Conservation (phyloP, 2,888 invertebrate species). For the Protonemura montana region DNA sequence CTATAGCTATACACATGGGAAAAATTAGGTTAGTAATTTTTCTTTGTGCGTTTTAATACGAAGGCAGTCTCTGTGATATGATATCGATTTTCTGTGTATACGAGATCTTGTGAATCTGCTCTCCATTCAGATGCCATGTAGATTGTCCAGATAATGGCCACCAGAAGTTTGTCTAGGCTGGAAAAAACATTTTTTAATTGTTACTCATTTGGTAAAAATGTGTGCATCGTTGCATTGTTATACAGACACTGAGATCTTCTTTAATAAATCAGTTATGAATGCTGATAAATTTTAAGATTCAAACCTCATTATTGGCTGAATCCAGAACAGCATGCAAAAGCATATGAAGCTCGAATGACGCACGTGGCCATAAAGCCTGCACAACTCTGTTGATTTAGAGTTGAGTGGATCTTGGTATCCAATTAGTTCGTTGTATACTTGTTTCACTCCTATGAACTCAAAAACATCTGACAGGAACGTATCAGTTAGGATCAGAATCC, state of each 20-base stretch:
- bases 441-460: slow-evolving; percentile 69
- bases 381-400: slow-evolving; percentile 64
- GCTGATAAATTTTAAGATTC: slow-evolving; percentile 39
- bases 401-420: slow-evolving; percentile 62
- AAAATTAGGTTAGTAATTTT: neutral
- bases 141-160: slow-evolving; percentile 39
- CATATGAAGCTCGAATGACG: slow-evolving; percentile 71
- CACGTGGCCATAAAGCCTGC: slow-evolving; percentile 65
- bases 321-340: slow-evolving; percentile 66
- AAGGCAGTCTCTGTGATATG: neutral
- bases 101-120: slow-evolving; percentile 31
- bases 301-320: slow-evolving; percentile 68
- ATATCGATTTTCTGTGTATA: slow-evolving; percentile 23
- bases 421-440: slow-evolving; percentile 66
- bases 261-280: neutral
- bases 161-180: slow-evolving; percentile 39
- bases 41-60: neutral
- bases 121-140: slow-evolving; percentile 43
- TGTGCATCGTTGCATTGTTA: too few relatives aligned
- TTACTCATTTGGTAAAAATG: too few relatives aligned
- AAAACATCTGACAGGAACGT: slow-evolving; percentile 69
- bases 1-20: too few relatives aligned
- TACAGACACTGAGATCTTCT: neutral
- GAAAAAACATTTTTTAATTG: too few relatives aligned
- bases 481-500: slow-evolving; percentile 68